Conservation (phyloP, 2,113 vertebrate genomes). For the Ophiodon elongatus region DNA sequence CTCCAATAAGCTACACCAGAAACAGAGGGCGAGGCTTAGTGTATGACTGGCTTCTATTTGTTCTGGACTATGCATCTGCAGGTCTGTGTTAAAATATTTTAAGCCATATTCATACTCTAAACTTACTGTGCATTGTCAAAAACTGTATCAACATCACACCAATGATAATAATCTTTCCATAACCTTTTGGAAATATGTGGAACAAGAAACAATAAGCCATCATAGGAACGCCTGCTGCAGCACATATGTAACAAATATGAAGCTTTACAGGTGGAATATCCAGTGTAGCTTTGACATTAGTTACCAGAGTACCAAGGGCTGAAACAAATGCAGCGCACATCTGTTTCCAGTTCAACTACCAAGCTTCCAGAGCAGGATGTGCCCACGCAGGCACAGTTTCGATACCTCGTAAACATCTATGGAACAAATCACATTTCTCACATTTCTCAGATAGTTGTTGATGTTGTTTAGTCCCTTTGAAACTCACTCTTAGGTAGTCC, state of each 20-base stretch:
- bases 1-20: constrained; percentile 2
- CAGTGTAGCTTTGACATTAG: constrained; percentile 26
- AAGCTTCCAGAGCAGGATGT: constrained; percentile 33
- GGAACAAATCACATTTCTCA: constrained; percentile 23
- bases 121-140: background rate
- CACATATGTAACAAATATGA: constrained; percentile 4
- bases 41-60: background rate
- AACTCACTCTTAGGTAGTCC: background rate
- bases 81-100: background rate
- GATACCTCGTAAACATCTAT: constrained; percentile 46
- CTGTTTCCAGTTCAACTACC: constrained; percentile 24
- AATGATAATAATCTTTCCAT: background rate
- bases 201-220: background rate
- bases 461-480: constrained; percentile 31
- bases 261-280: constrained; percentile 15
- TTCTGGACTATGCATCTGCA: background rate
- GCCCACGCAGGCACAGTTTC: constrained; percentile 20
- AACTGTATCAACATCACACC: background rate
- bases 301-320: constrained; percentile 23
- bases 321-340: constrained; percentile 21
- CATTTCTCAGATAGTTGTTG: constrained; percentile 10
- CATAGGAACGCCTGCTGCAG: background rate
- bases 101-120: background rate
- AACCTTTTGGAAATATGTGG: background rate
- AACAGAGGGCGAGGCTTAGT: background rate